phyloP scores from a whole-genome alignment of 2,113 vertebrate genomes.

The Nicator chloris region DNA sequence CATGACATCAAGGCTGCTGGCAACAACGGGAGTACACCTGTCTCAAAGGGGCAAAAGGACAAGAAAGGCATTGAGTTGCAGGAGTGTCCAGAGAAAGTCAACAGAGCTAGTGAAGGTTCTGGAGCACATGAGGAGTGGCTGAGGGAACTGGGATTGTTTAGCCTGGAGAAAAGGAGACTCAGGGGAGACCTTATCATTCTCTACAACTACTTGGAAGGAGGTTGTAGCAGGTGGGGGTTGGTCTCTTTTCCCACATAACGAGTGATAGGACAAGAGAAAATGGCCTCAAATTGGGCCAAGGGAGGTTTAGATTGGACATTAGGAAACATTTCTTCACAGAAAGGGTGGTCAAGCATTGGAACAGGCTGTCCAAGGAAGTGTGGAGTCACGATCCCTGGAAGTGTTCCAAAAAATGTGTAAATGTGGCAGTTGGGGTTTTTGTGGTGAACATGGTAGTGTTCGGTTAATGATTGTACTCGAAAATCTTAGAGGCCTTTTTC shows the following conservation, averaged over 20 bases:
- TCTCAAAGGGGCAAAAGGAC: background rate
- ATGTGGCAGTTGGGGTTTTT: background rate
- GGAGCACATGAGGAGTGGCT: background rate
- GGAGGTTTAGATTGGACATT: background rate
- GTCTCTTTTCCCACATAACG: background rate
- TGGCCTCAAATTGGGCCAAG: background rate
- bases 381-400: background rate
- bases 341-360: background rate
- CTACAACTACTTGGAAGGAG: background rate
- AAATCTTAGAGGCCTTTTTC: background rate
- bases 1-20: background rate
- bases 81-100: background rate
- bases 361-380: background rate
- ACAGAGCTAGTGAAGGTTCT: background rate
- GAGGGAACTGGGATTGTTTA: background rate
- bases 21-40: background rate
- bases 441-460: background rate
- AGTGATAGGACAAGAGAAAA: background rate
- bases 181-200: background rate
- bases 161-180: background rate
- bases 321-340: background rate
- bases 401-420: background rate
- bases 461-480: rapidly evolving
- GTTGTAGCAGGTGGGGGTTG: background rate
- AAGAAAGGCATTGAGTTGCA: background rate